Evolutionary conservation across 1,140 invertebrate species (phyloP), one percentile per base, ranked within the genome.

Genomic region (Calycopis cecrops): DNA sequence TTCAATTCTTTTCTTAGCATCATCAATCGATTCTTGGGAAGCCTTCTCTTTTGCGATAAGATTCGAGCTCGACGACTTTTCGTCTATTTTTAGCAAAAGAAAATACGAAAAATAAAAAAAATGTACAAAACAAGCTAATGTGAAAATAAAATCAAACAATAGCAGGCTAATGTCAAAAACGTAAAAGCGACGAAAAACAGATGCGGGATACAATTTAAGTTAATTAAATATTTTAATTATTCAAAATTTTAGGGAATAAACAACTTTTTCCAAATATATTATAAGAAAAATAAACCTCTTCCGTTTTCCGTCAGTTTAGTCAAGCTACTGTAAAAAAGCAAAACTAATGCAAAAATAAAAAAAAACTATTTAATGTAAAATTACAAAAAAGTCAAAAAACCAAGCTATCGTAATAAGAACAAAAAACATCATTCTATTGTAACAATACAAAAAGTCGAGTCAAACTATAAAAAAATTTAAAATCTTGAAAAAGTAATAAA

Each of bases 1-100:
- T 47, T 85, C 83, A 64, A 87, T 85, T 53, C 78, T 59, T 66
- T 76, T 69, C 69, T 85, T 85, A 51, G 66, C 84, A 56, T 87
- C 82, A 21, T 81, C 84, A 49, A 85, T 87, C 1, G 78, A 73
- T 28, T 82, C 70, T 50, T 84, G 73, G 3, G 79, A 75, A 14
- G 75, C 66, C 69, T 75, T 76, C 66, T 80, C 79, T 65, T 74
- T 81, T n/a, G 37, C 49, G 59, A 80, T 75, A 3, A 78, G 51
- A 60, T 47, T 71, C 35, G 73, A 72, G 59, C 71, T 79, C 48
- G 78, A 59, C 7, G 78, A 77, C 58, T 74, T 79, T 64, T 71
- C 67, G 64, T 78, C 80, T 81, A 62, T 42, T 54, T 57, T 56
- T 47, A 54, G 9, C 37, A 28, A 42, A 50, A 38, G 54, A 53